Base-by-base conservation (phyloP, 2,888 invertebrate species). In the Argyresthia goedartella region DNA sequence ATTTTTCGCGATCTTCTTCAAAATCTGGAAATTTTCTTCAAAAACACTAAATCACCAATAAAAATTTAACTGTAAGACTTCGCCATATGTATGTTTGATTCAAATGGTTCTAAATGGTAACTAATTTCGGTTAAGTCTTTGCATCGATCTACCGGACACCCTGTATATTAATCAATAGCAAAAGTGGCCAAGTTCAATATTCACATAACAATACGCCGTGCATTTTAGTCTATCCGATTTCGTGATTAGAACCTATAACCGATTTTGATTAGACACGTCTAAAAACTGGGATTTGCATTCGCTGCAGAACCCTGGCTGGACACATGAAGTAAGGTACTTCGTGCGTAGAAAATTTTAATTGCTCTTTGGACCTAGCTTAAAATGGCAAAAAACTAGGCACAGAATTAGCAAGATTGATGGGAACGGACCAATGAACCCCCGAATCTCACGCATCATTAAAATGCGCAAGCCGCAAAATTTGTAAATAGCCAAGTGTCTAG, bases 281-380 rank as follows among this genome's bases (percentile, higher is more conserved):
- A 42, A 42, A 14, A 13, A 14, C 42, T 4, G n/a, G n/a, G 46
- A 74, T 80, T 81, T 76, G 76, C 79, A 79, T 25, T 66, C 62
- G 61, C 59, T 77, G 81, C 75, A 81, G 75, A 73, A 75, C 74
- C 36, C 36, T 8, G 7, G 36, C 39, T 39, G 39, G 9, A 11
- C 39, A 9, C n/a, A 9, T 39, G 25, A 6, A 25, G 6, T 25
- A 25, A 25, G 69, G 73, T 69, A 74, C 69, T 66, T 73, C 73
- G 73, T 75, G 80, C 76, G 77, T 78, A 80, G 73, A 76, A 76
- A 80, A 84, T 84, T 79, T 73, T 63, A 70, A 74, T 77, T 76
- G 73, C 76, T 75, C 68, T 68, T 65, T 49, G 49, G 16, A 42
- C 42, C 44, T 35, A 45, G 36, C 42, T 16, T 15, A 10, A 15